Base-by-base conservation (phyloP, 2,113 vertebrate species). In the Atherinomorus stipes region DNA sequence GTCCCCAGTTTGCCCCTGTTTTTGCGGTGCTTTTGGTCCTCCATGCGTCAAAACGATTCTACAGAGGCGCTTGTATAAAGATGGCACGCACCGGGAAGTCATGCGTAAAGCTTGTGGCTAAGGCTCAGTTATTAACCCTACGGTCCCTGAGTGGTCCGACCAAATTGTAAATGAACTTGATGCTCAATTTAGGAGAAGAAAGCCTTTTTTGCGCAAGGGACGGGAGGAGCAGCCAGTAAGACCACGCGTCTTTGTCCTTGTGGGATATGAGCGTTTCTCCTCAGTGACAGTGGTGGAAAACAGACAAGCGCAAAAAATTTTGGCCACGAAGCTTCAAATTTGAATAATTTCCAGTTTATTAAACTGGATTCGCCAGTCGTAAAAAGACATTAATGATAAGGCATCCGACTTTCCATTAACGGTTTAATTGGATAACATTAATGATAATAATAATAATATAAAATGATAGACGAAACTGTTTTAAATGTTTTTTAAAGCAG, bases 61-160 rank as follows among this genome's bases (percentile, higher is more conserved):
- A 45, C 57, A 67, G 31, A 66, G 69, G 73, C 31, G 22, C 53
- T 67, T 78, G 52, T 34, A 28, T n/a, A 56, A 54, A 64, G 80
- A 51, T 68, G 57, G 71, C 75, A 82, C 78, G 84, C 80, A 37
- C 81, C 42, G 77, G 60, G 81, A 78, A 85, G 85, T 88, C 89
- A 85, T 88, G 91, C 90, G 89, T 90, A 90, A 91, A 90, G 70
- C 85, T 67, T 54, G 28, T 63, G 71, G 87, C 81, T 53, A 71
- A 71, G 81, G 77, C 21, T 74, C 68, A 71, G 78, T 65, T 66
- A 44, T 88, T 88, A 85, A 89, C 80, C 88, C 86, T 88, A 6
- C 79, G 85, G 85, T 88, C 63, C 66, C 86, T 84, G 88, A 66
- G 64, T 18, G 74, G n/a, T 66, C 74, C 47, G 66, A 70, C 63